A percentile compares a stretch with the other conserved stretches of the same genome.
Evolutionary conservation across 2,113 vertebrate genomes (phyloP).

Genomic region (Equus quagga): DNA sequence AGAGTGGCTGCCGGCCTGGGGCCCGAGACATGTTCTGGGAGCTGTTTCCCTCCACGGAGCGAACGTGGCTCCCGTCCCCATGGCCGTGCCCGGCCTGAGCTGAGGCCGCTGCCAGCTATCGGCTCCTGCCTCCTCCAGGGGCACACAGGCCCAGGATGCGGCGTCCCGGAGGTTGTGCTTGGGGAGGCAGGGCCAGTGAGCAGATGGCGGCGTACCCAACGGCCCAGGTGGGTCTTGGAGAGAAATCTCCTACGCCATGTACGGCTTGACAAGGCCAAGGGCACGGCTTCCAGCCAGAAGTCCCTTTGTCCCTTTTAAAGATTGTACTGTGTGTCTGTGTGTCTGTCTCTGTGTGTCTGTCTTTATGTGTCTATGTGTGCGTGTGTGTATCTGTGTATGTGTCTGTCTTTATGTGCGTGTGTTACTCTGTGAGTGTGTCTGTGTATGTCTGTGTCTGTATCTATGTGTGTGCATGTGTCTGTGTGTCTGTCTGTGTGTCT

Average conservation of each 20-base stretch:
- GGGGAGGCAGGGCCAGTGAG: no score
- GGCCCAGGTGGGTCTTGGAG: not conserved
- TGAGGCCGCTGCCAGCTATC: not conserved
- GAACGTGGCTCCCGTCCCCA: accelerated
- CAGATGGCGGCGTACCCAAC: accelerated
- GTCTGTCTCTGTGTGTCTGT: not conserved
- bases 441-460: no score
- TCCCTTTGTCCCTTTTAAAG: not conserved
- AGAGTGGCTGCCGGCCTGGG: not conserved
- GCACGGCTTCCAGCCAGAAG: not conserved
- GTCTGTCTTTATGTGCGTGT: no score
- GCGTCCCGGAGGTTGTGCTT: accelerated
- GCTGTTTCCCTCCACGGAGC: not conserved
- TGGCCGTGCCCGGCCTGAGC: not conserved
- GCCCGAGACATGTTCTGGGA: not conserved
- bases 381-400: no score
- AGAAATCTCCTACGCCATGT: not conserved
- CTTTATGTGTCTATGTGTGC: not conserved
- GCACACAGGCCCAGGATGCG: accelerated
- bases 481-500: no score
- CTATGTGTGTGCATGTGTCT: no score
- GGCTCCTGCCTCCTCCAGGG: accelerated
- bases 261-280: not conserved
- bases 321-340: not conserved
- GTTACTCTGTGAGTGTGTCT: no score